These are phyloP conservation scores for Ceratina japonica DNA, from an alignment of 1,140 invertebrate genomes.

Conservation along the genomic window DNA sequence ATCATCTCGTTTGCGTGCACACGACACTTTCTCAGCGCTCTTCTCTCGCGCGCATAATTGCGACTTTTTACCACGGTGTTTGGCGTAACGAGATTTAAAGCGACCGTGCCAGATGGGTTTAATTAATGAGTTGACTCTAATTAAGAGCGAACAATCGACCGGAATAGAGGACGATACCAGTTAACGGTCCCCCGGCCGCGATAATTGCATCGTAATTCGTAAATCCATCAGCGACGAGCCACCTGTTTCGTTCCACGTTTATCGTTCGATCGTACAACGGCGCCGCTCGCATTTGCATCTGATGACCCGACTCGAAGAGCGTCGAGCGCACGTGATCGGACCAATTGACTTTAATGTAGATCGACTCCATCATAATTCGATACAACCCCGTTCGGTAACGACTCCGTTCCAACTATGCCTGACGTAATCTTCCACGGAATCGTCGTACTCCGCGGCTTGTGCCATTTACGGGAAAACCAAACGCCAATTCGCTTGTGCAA, in stretches of 20 bases:
- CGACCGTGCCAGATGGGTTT: neutral
- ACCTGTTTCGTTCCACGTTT: no score
- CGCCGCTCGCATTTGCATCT: conserved; percentile 1
- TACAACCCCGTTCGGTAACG: neutral
- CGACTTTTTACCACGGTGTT: conserved; percentile 4
- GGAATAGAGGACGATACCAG: neutral
- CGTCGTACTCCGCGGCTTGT: neutral
- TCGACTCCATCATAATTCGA: conserved; percentile 45
- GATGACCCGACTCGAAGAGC: neutral
- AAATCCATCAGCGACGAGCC: neutral
- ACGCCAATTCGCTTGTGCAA: neutral
- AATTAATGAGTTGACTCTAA: conserved; percentile 12
- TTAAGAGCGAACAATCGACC: conserved; percentile 14
- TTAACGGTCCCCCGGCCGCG: neutral
- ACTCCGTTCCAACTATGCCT: neutral
- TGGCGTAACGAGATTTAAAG: neutral
- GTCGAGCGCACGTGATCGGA: conserved; percentile 28
- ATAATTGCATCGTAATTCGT: neutral
- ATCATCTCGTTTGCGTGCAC: neutral
- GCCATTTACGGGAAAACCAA: neutral
- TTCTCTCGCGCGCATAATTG: neutral
- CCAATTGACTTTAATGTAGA: conserved; percentile 47
- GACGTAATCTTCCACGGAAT: neutral
- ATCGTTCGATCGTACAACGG: no score
- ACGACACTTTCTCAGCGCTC: neutral